Evolutionary conservation across 1,140 invertebrate species (phyloP), one percentile per base, ranked within the genome.

Genomic region (Nebria ingens): DNA sequence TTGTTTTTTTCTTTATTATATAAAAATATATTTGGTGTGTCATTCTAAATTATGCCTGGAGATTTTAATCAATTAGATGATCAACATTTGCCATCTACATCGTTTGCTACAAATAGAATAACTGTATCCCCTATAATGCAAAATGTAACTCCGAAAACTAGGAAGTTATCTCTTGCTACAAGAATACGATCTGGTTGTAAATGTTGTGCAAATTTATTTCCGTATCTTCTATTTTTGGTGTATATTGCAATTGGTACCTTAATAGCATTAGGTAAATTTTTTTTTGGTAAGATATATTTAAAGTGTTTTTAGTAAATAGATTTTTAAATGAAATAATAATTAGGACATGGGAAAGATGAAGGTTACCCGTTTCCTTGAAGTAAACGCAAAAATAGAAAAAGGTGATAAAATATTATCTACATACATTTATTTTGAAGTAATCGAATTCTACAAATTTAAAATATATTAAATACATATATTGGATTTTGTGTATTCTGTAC

Each of bases 381-480:
- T n/a, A n/a, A n/a, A n/a, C n/a, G 25, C 25, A 29, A 29, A 29
- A 29, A 13, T 29, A 13, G 13, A 29, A 29, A 29, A 29, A 29
- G 25, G 4, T 29, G 25, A 29, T 45, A 45, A 45, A 45, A 45
- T 45, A 45, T 45, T 45, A 45, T 17, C 40, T 45, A 45, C 40
- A 45, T 45, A 45, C 40, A 45, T 45, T 45, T 45, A 45, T 45
- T 45, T 45, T 12, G 17, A 45, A n/a, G 40, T 12, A 45, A 45
- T 45, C 17, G 40, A 12, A 29, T 4, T 45, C 40, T 45, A 45
- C 40, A 45, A 45, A 45, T 45, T 9, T 12, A 45, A 45, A 45
- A 45, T 45, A 45, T 45, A 45, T 17, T 45, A 45, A 45, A 45
- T 45, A 45, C 40, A 45, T 45, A 17, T 34, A 9, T 34, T 34